A percentile compares a stretch with the other conserved stretches of the same genome.
These are phyloP conservation scores for Trachymyrmex cornetzi DNA, from an alignment of 1,140 invertebrate species.

Conservation along the genomic window DNA sequence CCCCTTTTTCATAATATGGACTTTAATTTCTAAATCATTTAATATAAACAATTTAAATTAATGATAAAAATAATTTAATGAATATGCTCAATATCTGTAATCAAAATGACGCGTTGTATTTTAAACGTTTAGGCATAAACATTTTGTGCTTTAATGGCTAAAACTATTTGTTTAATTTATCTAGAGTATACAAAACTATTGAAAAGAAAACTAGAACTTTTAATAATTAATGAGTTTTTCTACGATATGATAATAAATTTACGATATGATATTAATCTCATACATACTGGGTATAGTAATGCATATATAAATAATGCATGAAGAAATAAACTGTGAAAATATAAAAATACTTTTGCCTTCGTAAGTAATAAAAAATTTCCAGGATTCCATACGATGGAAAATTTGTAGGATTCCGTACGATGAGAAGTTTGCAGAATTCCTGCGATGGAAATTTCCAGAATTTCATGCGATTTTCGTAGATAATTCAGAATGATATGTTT, in stretches of 20 bases:
- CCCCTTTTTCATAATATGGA: neutral
- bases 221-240: too few relatives aligned
- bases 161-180: too few relatives aligned
- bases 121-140: neutral
- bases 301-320: neutral
- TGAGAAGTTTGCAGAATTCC: neutral
- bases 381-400: neutral
- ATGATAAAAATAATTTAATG: constrained; percentile 7
- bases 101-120: neutral
- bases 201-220: too few relatives aligned
- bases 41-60: neutral
- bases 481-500: neutral
- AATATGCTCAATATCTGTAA: neutral
- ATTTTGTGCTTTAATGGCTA: too few relatives aligned
- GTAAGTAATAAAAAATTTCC: neutral
- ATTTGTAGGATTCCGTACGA: neutral
- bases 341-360: neutral
- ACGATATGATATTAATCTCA: too few relatives aligned
- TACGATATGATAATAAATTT: too few relatives aligned
- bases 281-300: too few relatives aligned
- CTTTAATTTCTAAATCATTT: neutral
- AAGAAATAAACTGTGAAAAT: neutral
- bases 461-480: neutral
- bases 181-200: too few relatives aligned
- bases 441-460: neutral